Base-by-base conservation (phyloP, 2,888 invertebrate genomes). In the Dicycla oo region DNA sequence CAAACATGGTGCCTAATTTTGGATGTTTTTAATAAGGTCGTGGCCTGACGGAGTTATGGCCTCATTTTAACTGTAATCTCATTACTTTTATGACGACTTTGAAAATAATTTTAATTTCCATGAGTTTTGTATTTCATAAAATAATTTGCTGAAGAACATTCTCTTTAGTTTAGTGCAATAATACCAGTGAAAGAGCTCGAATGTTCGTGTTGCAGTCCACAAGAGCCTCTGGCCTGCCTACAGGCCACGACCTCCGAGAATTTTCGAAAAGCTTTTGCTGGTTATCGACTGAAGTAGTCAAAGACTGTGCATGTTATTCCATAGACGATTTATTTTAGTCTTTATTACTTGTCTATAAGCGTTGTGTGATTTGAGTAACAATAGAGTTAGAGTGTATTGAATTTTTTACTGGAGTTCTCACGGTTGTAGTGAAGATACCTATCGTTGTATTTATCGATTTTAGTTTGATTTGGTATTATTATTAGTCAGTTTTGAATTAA, bases 351-450 rank as follows among this genome's bases (percentile, higher is more conserved):
- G 88, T 80, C 74, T 84, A 87, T 91, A 91, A 92, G 92, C 90
- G 88, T 89, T 89, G 91, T 91, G 92, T 92, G 92, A 92, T 92
- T 92, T 91, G 88, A 92, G 78, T 90, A 91, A 91, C 89, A 89
- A 87, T 90, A 90, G 89, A 84, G 81, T 91, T 87, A 88, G 76
- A 62, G 63, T 75, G 75, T 77, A 77, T 75, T 82, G 83, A 77
- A 73, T 81, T 84, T 82, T 85, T 79, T 82, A 82, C 76, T 73
- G 81, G 78, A 83, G 76, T 82, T 82, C 73, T 85, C 74, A 80
- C 66, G 69, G 76, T 84, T 82, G 58, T 76, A 51, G 49, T 64
- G 66, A 49, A 69, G 57, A 47, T 65, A n/a, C n/a, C n/a, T n/a
- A 68, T 76, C 69, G 71, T 80, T 82, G 78, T 80, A 75, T 77